These are phyloP conservation scores for Mesorhabditis spiculigera DNA, from an alignment of 2,888 invertebrate genomes.

Conservation along the genomic window DNA sequence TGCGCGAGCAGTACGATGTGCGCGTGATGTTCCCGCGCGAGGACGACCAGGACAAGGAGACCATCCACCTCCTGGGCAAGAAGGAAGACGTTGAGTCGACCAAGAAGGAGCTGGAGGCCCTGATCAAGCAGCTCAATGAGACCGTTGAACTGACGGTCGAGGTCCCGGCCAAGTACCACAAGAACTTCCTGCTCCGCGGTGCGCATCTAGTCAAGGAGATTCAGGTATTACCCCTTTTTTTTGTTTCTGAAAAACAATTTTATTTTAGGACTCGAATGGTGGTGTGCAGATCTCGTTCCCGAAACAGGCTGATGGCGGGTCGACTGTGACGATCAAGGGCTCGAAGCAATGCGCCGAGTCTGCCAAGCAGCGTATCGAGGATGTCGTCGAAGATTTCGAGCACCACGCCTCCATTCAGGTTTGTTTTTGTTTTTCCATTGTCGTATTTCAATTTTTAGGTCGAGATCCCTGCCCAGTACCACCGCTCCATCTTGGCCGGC, in stretches of 20 bases:
- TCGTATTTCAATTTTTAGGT: conserved; percentile 61
- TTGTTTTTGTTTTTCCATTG: conserved; percentile 5
- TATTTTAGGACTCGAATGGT: conserved; percentile 60
- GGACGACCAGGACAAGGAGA: conserved; percentile 70
- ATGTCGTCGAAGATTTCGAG: conserved; percentile 78
- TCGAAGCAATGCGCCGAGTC: conserved; percentile 90
- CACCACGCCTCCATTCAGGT: conserved; percentile 14
- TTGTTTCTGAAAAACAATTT: too few species aligned
- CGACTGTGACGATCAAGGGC: conserved; percentile 64
- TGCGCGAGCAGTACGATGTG: conserved; percentile 85
- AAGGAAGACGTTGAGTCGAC: conserved; percentile 75
- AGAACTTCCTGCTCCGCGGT: conserved; percentile 86
- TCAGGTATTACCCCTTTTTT: conserved; percentile 23
- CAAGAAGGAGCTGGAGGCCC: conserved; percentile 73
- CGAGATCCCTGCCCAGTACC: conserved; percentile 75
- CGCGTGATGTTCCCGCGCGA: conserved; percentile 87
- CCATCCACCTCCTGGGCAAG: conserved; percentile 87
- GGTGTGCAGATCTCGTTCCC: conserved; percentile 95
- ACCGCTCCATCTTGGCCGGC: conserved; percentile 89
- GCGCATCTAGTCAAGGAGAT: conserved; percentile 87
- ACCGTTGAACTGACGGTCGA: conserved; percentile 66
- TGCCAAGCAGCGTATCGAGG: conserved; percentile 81
- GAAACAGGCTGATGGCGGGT: conserved; percentile 26
- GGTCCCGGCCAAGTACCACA: conserved; percentile 86
- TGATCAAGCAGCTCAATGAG: conserved; percentile 75